Evolutionary conservation across 2,113 vertebrate genomes (phyloP), one percentile per base, ranked within the genome.

Genomic region (Tinamus guttatus): DNA sequence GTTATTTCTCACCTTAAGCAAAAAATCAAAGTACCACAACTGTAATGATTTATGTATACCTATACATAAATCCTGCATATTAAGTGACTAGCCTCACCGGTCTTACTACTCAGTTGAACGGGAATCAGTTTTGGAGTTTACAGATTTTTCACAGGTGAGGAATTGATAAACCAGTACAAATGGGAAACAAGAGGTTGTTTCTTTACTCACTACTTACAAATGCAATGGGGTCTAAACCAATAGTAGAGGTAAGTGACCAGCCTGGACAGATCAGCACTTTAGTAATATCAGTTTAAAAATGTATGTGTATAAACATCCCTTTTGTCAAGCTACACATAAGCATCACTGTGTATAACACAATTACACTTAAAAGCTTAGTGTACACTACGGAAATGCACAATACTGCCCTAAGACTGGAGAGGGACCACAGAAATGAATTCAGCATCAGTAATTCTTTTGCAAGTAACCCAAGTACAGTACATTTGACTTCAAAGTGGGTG

Each of bases 381-480:
- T 97, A 96, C 96, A 97, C 97, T 97, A 98, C 92, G 94, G 94
- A 96, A 97, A 95, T 96, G 94, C 95, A 97, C 95, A 97, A 95
- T 94, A 94, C 94, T 96, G 96, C 96, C 97, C 96, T 94, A 97
- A 95, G 95, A 90, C 94, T 96, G 96, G 91, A 97, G 88, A 97
- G 76, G 83, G 91, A 95, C 87, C 95, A 97, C 88, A 95, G 93
- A 91, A 96, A 96, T 97, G 92, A 97, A 87, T 84, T 94, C 96
- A 95, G 94, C 94, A 96, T 97, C 97, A 97, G 98, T 94, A 94
- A 98, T 95, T 96, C 94, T 98, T 97, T 98, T 98, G 98, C 98
- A 98, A 98, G 98, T 99, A 99, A 99, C 98, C 99, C 98, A 98
- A 97, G 98, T 98, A 99, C 98, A 98, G 98, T 99, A 99, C 98